Conservation (phyloP, 2,797 vertebrate genomes). For the Pangasius mekongensis region DNA sequence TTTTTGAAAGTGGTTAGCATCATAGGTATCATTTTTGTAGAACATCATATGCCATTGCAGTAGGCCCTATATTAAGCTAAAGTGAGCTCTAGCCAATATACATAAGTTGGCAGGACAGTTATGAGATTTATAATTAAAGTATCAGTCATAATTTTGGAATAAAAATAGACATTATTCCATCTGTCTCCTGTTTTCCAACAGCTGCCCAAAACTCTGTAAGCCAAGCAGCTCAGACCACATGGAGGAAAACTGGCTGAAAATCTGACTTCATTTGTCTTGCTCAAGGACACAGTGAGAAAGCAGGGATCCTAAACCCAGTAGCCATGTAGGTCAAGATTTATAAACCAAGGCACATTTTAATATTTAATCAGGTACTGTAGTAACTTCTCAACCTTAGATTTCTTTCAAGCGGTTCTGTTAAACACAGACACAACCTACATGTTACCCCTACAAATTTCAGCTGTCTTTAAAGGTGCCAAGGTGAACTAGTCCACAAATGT, state of each 20-base stretch:
- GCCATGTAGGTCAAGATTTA: neutral
- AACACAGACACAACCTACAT: neutral
- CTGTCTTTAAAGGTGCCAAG: neutral
- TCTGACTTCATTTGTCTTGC: neutral
- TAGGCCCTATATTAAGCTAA: neutral
- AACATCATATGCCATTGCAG: neutral
- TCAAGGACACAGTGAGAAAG: conserved; percentile 14
- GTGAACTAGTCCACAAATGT: neutral
- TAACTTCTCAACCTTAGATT: neutral
- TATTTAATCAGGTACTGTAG: neutral
- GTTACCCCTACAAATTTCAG: neutral
- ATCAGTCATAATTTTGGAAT: neutral
- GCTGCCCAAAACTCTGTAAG: neutral
- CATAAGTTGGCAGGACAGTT: neutral
- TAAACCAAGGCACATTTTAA: neutral
- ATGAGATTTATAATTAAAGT: neutral
- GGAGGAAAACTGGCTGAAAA: neutral
- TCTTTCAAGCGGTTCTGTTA: neutral
- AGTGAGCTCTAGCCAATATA: neutral
- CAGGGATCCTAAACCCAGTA: neutral
- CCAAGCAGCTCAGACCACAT: conserved; percentile 1
- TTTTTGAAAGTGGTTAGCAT: neutral
- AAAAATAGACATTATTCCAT: conserved; percentile 2
- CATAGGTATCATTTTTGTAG: neutral
- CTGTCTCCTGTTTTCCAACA: neutral